phyloP scores from a whole-genome alignment of 1,140 invertebrate genomes.

The Meloidogyne floridensis region DNA sequence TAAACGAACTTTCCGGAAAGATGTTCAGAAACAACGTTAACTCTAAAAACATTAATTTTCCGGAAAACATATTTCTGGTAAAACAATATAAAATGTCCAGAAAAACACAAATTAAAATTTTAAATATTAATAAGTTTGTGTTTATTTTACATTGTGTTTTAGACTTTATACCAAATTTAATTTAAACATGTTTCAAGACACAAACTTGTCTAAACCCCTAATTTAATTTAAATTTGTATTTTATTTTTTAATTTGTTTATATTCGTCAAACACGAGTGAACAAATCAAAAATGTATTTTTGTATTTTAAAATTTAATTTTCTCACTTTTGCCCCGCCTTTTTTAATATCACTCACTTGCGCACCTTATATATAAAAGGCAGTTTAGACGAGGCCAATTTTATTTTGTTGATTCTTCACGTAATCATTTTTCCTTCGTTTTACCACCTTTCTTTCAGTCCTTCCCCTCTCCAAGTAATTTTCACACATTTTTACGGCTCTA shows the following conservation, averaged over 20 bases:
- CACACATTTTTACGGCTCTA: background rate
- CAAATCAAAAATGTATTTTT: background rate
- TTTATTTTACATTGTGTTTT: background rate
- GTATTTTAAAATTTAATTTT: conserved; percentile 3
- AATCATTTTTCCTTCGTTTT: background rate
- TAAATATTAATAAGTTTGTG: no score
- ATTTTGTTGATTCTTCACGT: no score
- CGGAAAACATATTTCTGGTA: no score
- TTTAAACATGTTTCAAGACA: background rate
- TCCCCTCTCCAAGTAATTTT: background rate
- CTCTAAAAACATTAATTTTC: no score
- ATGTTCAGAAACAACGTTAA: no score
- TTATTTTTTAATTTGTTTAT: background rate
- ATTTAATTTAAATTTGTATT: background rate
- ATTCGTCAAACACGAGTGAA: background rate
- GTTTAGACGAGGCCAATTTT: background rate
- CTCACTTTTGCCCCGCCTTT: background rate
- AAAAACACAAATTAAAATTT: no score
- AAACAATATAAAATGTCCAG: no score
- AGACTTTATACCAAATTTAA: background rate
- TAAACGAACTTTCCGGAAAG: no score
- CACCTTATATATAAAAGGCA: background rate
- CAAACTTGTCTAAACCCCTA: background rate
- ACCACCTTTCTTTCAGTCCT: background rate
- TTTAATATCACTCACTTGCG: background rate